phyloP scores from a whole-genome alignment of 1,140 invertebrate genomes.

The Drosophila pallidifrons region DNA sequence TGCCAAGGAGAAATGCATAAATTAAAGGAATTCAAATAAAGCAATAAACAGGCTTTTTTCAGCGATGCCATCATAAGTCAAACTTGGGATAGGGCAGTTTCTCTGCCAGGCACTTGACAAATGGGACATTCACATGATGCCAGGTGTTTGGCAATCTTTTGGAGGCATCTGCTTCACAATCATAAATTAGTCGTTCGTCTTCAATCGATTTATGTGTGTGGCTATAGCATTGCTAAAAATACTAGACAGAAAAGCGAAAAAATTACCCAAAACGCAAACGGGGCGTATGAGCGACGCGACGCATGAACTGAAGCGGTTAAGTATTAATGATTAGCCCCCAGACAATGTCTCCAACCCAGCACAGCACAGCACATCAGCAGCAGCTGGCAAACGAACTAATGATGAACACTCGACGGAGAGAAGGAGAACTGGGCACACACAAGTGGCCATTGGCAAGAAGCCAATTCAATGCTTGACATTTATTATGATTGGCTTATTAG shows the following conservation, averaged over 20 bases:
- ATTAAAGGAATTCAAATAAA: not conserved
- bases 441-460: constrained; percentile 69
- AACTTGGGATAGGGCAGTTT: constrained; percentile 50
- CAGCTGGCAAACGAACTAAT: constrained; percentile 47
- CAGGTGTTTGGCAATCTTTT: constrained; percentile 67
- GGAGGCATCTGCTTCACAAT: constrained; percentile 15
- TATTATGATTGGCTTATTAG: constrained; percentile 83
- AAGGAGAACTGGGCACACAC: constrained; percentile 39
- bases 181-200: constrained; percentile 55
- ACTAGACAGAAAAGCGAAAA: constrained; percentile 7
- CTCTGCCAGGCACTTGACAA: constrained; percentile 43
- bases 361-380: not conserved
- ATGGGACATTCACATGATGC: constrained; percentile 29
- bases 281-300: constrained; percentile 64
- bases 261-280: constrained; percentile 38
- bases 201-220: constrained; percentile 47
- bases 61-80: not conserved
- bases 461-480: constrained; percentile 79
- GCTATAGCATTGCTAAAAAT: constrained; percentile 18
- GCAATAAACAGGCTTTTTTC: not conserved
- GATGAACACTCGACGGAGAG: constrained; percentile 61
- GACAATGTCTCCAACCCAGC: constrained; percentile 32
- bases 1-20: not conserved
- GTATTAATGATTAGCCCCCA: constrained; percentile 68
- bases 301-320: constrained; percentile 54